Evolutionary conservation across 1,140 invertebrate genomes (phyloP).

Genomic region (Asobara japonica): DNA sequence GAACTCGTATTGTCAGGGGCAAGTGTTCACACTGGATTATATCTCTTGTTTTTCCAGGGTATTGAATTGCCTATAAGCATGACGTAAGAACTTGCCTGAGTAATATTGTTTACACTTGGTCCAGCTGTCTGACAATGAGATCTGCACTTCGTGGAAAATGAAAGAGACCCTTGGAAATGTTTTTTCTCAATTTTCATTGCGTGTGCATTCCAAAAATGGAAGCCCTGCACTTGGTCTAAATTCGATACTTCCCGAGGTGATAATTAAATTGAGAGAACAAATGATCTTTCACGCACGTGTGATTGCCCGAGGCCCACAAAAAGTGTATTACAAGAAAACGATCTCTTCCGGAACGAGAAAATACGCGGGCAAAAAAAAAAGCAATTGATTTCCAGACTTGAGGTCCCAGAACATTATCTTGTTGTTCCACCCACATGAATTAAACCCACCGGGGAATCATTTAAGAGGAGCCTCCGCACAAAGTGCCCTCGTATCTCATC

Average conservation of each 20-base stretch:
- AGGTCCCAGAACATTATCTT: constrained; percentile 2
- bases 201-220: too few species aligned
- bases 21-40: constrained; percentile 6
- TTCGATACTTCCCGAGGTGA: too few species aligned
- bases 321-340: neutral
- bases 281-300: too few species aligned
- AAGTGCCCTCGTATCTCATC: neutral
- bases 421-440: constrained; percentile 3
- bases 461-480: neutral
- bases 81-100: neutral
- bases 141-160: neutral
- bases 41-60: constrained; percentile 2
- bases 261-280: too few species aligned
- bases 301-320: neutral
- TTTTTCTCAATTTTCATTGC: neutral
- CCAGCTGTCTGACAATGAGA: constrained; percentile 13
- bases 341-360: neutral
- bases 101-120: constrained; percentile 18
- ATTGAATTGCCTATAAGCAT: neutral
- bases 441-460: constrained; percentile 1
- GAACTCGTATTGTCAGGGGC: neutral
- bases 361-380: neutral
- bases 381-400: constrained; percentile 15
- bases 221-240: too few species aligned
- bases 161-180: neutral